Evolutionary conservation across 2,797 vertebrate species (phyloP).

Genomic region (Tapera naevia): DNA sequence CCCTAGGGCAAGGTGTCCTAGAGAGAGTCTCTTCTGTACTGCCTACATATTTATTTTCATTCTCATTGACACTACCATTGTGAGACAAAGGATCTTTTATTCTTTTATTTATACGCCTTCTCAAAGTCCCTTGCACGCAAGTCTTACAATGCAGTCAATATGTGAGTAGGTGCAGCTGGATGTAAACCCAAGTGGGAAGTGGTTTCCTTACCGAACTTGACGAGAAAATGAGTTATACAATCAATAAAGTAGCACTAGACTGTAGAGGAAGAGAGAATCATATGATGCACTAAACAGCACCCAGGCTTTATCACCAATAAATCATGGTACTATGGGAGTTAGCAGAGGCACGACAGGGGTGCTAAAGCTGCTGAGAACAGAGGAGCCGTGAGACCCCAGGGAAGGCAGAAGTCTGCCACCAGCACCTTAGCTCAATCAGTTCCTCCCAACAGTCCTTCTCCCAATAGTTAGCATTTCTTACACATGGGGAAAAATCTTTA

Average conservation of each 20-base stretch:
- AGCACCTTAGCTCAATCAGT: neutral
- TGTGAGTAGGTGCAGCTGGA: neutral
- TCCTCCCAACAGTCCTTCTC: neutral
- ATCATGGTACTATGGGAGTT: neutral
- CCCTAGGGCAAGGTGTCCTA: neutral
- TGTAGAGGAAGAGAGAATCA: neutral
- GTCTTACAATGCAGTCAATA: neutral
- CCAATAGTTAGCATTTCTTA: neutral
- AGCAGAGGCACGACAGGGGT: neutral
- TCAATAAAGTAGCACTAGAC: slow-evolving; percentile 25
- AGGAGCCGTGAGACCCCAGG: neutral
- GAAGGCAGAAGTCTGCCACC: neutral
- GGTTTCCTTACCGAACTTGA: neutral
- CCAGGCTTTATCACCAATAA: neutral
- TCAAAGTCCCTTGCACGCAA: neutral
- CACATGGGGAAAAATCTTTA: neutral
- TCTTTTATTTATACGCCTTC: neutral
- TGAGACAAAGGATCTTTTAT: neutral
- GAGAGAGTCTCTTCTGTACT: neutral
- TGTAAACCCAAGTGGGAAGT: slow-evolving; percentile 11
- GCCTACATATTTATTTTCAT: neutral
- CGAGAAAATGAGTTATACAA: slow-evolving; percentile 44
- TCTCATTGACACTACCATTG: neutral
- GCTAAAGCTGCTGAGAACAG: neutral
- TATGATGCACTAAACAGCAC: neutral